Evolutionary conservation across 2,888 invertebrate species (phyloP).

Genomic region (Elysia crispata): DNA sequence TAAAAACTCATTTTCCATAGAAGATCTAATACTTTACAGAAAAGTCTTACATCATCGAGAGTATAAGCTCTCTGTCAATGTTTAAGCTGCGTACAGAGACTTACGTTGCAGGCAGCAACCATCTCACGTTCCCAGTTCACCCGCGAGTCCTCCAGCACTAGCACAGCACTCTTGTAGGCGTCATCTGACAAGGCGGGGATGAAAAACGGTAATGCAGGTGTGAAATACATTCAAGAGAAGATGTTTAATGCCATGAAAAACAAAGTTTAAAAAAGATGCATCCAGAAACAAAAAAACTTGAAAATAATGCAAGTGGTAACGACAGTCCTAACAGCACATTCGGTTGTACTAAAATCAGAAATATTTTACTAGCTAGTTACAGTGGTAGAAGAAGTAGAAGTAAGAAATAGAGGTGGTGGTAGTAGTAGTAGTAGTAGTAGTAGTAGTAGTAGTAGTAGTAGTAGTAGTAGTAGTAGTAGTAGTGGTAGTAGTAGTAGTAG

Average conservation of each 20-base stretch:
- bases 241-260: too few relatives aligned
- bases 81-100: neutral
- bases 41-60: neutral
- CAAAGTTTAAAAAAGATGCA: too few relatives aligned
- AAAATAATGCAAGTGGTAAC: neutral
- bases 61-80: neutral
- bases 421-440: too few relatives aligned
- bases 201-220: neutral
- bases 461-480: conserved; percentile 17
- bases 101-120: conserved; percentile 46
- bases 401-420: too few relatives aligned
- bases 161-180: conserved; percentile 46
- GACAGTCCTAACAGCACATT: neutral
- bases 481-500: conserved; percentile 16
- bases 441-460: neutral
- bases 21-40: neutral
- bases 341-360: too few relatives aligned
- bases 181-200: conserved; percentile 11
- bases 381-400: too few relatives aligned
- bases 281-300: too few relatives aligned
- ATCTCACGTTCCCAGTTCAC: conserved; percentile 52
- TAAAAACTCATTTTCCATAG: too few relatives aligned
- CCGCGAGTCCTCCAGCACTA: conserved; percentile 43
- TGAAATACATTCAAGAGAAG: too few relatives aligned
- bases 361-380: too few relatives aligned